Conservation (phyloP, 2,888 invertebrate species). For the Deilephila elpenor region DNA sequence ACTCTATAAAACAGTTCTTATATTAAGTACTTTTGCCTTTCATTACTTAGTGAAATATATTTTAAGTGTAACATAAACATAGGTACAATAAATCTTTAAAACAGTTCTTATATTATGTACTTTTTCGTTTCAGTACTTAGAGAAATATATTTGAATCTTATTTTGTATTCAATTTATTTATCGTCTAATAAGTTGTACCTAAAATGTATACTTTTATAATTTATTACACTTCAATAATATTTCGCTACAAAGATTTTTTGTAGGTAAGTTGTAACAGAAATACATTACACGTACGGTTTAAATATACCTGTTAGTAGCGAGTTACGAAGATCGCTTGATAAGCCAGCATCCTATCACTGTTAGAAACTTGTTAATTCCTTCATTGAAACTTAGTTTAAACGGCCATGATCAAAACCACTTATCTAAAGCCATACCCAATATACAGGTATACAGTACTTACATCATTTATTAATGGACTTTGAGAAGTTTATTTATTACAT, state of each 20-base stretch:
- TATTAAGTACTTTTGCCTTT: too few relatives aligned
- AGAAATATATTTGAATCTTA: too few relatives aligned
- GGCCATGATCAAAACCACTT: neutral
- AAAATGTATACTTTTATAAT: too few relatives aligned
- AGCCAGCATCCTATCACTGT: slow-evolving; percentile 32
- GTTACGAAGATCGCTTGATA: slow-evolving; percentile 33
- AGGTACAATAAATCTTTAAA: neutral
- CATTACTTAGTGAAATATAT: too few relatives aligned
- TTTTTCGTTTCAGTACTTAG: too few relatives aligned
- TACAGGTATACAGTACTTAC: neutral
- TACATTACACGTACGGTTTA: neutral
- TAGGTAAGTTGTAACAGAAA: neutral
- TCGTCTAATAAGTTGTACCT: too few relatives aligned
- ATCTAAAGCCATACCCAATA: neutral
- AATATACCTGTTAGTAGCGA: neutral
- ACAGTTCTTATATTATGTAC: too few relatives aligned
- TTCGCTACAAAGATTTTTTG: neutral
- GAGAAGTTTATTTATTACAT: too few relatives aligned
- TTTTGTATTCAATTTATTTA: too few relatives aligned
- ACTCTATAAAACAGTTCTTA: neutral
- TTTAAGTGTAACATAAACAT: too few relatives aligned
- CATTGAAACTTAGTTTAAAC: slow-evolving; percentile 27
- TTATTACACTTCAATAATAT: too few relatives aligned
- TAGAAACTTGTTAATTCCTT: slow-evolving; percentile 32
- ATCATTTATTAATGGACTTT: neutral